Conservation (phyloP, 1,140 invertebrate species). For the Calephelis virginiensis region DNA sequence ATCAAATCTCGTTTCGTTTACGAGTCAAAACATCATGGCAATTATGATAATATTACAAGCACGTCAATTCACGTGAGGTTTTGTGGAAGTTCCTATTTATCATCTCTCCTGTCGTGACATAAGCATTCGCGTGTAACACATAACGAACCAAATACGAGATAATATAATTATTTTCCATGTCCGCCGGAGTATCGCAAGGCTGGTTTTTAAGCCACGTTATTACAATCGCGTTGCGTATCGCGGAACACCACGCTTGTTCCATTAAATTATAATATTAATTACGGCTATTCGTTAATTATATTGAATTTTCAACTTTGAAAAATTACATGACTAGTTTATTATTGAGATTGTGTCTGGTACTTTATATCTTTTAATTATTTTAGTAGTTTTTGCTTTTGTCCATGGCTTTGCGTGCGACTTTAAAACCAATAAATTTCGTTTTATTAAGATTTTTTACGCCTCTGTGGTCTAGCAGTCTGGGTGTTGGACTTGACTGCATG, state of each 20-base stretch:
- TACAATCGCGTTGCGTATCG: slow-evolving; percentile 42
- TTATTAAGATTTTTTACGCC: no score
- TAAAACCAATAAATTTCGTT: no score
- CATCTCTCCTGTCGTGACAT: background rate
- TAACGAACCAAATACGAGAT: slow-evolving; percentile 47
- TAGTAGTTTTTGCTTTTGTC: no score
- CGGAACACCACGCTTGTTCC: slow-evolving; percentile 27
- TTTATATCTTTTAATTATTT: no score
- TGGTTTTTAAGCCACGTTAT: slow-evolving; percentile 30
- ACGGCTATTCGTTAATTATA: slow-evolving; percentile 31
- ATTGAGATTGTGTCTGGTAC: background rate
- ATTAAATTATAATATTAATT: slow-evolving; percentile 33
- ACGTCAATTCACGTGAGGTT: slow-evolving; percentile 9
- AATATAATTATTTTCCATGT: slow-evolving; percentile 60
- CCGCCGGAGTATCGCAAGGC: slow-evolving; percentile 20
- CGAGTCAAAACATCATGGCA: background rate
- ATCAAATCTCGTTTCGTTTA: background rate
- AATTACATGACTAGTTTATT: background rate
- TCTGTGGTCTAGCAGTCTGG: no score
- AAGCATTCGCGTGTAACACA: slow-evolving; percentile 16
- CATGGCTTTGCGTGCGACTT: no score
- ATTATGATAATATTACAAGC: slow-evolving; percentile 1
- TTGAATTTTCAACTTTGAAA: slow-evolving; percentile 27
- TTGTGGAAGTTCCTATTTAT: slow-evolving; percentile 9
- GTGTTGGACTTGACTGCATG: no score